Base-by-base conservation (phyloP, 2,113 vertebrate genomes). In the Atrichornis clamosus region DNA sequence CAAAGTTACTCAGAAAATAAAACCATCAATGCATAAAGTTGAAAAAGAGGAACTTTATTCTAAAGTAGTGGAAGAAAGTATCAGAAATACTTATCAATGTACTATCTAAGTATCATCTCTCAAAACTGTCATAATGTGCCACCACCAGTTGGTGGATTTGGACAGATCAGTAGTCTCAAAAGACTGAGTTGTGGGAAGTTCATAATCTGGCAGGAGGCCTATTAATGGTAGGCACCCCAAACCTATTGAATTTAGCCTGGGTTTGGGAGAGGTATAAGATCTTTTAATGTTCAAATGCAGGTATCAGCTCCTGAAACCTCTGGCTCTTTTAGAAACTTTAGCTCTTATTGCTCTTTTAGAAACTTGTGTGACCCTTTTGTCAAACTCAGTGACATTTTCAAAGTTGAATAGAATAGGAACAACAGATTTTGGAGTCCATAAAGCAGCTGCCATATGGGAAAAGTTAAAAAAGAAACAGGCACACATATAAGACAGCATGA, bases 381-480 rank as follows among this genome's bases (percentile, higher is more conserved):
- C 63, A 74, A 81, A 84, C 18, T 78, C 33, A 7, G 63, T 11
- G 35, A 50, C 32, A 46, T 67, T 93, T 76, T 70, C 33, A 21
- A 93, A 90, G 56, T 80, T 94, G 55, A 80, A 59, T 1, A 42
- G 63, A 86, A 59, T 42, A 32, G 80, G 60, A 94, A 87, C 32
- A 65, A 76, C 59, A 49, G 64, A 59, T 65, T 83, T 78, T 58
- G 6, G 28, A 87, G 15, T 28, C 47, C 32, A 15, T 46, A 83
- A 79, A 83, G 70, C 1, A 11, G 18, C 9, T 67, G 55, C 58
- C 90, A 35, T 90, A 47, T 63, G 84, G 87, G 84, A 70, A 74
- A 96, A 91, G 50, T 39, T 73, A 75, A 80, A 93, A 94, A 84
- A 79, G 52, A 90, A 89, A 37, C 30, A 91, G 67, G 74, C n/a